Conservation (phyloP, 2,113 vertebrate genomes). For the Hypocryptadius cinnamomeus region DNA sequence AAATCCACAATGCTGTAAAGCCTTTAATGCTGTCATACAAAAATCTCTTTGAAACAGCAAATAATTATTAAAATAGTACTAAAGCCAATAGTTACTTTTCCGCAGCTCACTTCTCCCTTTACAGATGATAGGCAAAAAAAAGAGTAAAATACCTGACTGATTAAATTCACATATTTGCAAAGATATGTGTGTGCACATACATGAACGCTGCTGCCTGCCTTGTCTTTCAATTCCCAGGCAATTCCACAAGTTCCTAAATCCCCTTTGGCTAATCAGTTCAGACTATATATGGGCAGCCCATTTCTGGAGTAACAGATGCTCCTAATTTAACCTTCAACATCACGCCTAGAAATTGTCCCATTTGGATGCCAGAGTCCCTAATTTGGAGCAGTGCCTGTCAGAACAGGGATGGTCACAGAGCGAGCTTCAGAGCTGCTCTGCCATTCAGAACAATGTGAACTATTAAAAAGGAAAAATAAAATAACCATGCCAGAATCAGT, state of each 20-base stretch:
- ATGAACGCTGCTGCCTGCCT: not conserved
- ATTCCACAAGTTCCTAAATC: not conserved
- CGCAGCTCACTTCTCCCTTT: not conserved
- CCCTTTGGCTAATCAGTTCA: not conserved
- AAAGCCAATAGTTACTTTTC: not conserved
- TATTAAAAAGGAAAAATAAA: not conserved
- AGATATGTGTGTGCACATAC: not conserved
- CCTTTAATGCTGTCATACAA: not conserved
- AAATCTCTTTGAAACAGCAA: not conserved
- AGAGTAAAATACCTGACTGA: not conserved
- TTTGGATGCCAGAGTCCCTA: not conserved
- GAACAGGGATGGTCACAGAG: not conserved
- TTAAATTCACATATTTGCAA: not conserved
- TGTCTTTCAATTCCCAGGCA: not conserved
- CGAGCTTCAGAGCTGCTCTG: not conserved
- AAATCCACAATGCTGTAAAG: not conserved
- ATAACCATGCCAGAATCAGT: not conserved
- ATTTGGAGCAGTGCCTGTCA: not conserved
- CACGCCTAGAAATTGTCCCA: slow-evolving; percentile 9
- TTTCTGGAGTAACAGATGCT: slow-evolving; percentile 29
- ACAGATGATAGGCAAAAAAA: not conserved
- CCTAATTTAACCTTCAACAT: slow-evolving; percentile 33
- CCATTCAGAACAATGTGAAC: not conserved
- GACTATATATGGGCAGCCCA: not conserved
- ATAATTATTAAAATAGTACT: not conserved